These are phyloP conservation scores for Malthinus seriepunctatus DNA, from an alignment of 2,888 invertebrate species.

Conservation along the genomic window DNA sequence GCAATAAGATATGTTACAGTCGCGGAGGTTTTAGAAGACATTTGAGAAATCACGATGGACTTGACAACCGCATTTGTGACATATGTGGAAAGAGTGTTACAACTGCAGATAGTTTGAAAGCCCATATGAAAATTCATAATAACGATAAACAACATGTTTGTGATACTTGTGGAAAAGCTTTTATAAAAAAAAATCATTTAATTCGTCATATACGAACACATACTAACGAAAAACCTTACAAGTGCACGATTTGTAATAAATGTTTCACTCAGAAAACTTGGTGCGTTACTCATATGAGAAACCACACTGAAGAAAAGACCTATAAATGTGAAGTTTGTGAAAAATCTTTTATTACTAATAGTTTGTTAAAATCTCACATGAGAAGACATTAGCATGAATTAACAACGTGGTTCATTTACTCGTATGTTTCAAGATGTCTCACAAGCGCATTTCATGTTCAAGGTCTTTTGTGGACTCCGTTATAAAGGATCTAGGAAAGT, in stretches of 20 bases:
- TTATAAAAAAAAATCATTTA: slow-evolving; percentile 50
- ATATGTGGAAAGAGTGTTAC: slow-evolving; percentile 50
- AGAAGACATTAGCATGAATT: not conserved
- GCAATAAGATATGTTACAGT: slow-evolving; percentile 15
- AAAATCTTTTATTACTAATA: not conserved
- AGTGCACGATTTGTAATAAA: slow-evolving; percentile 60
- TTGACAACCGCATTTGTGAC: slow-evolving; percentile 38
- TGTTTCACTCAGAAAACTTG: slow-evolving; percentile 59
- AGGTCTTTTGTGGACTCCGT: too few species aligned
- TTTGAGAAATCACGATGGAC: not conserved
- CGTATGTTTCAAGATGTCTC: too few species aligned
- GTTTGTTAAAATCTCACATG: not conserved
- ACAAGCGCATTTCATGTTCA: too few species aligned
- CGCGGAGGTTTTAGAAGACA: not conserved
- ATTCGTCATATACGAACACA: slow-evolving; percentile 59
- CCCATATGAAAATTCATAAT: slow-evolving; percentile 37
- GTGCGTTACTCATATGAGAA: slow-evolving; percentile 56
- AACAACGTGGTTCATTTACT: too few species aligned
- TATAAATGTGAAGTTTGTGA: slow-evolving; percentile 41
- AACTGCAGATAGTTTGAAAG: slow-evolving; percentile 22
- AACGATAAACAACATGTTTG: slow-evolving; percentile 12
- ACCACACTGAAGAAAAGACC: slow-evolving; percentile 54
- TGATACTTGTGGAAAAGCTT: slow-evolving; percentile 41
- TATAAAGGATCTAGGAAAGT: too few species aligned
- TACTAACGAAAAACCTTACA: slow-evolving; percentile 57